Evolutionary conservation across 2,797 vertebrate species (phyloP).

Genomic region (Anableps anableps): DNA sequence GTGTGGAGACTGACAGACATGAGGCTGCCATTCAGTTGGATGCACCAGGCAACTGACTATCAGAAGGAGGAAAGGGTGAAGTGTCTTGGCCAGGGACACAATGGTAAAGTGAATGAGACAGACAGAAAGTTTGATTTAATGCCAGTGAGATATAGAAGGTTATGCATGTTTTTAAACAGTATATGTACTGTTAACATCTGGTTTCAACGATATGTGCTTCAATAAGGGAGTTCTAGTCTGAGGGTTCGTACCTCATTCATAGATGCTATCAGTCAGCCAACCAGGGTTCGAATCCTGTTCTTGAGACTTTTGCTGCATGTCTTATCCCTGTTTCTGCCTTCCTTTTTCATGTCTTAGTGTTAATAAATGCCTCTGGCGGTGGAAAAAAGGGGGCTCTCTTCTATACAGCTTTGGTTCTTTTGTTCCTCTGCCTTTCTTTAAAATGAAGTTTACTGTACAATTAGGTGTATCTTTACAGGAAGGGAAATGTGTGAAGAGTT

Average conservation of each 20-base stretch:
- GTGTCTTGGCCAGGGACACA: neutral
- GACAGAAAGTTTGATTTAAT: neutral
- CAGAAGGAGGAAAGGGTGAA: no score
- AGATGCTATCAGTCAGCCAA: neutral
- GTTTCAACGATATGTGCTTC: neutral
- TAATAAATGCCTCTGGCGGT: neutral
- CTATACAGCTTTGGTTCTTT: slow-evolving; percentile 2
- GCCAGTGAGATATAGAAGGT: neutral
- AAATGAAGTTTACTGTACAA: slow-evolving; percentile 54
- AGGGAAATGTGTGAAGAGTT: slow-evolving; percentile 53
- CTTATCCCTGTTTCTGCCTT: neutral
- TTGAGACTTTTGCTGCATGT: neutral
- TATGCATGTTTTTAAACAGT: neutral
- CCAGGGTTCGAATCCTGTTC: neutral
- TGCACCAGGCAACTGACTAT: no score
- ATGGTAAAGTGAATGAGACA: neutral
- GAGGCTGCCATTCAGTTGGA: neutral
- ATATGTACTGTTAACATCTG: neutral
- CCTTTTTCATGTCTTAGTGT: neutral
- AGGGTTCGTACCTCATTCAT: neutral
- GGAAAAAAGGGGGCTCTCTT: slow-evolving; percentile 12
- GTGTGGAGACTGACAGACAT: neutral
- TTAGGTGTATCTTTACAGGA: slow-evolving; percentile 63
- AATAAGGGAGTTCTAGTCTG: neutral
- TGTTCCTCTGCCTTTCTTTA: slow-evolving; percentile 20